Base-by-base conservation (phyloP, 35 echinoderm and acorn worm genomes). In the Anneissia japonica region DNA sequence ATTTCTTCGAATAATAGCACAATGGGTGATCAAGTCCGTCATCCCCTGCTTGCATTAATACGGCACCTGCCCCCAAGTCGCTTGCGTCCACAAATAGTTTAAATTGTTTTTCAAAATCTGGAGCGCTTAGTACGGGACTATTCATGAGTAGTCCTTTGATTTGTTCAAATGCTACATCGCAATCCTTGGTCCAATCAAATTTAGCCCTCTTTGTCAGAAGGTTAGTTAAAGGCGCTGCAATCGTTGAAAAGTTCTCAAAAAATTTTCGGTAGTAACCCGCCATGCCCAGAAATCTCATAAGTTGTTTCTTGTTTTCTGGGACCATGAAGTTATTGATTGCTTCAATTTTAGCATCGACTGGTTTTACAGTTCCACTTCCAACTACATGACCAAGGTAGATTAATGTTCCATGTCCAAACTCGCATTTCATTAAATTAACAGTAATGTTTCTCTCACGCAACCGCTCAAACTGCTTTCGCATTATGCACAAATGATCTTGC, bases 331-430 rank as follows among this genome's bases (percentile, higher is more conserved):
- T 38, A 21, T 23, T 31, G 30, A 89, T 84, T 5, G 31, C 73
- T 35, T 86, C n/a, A 34, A 92, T 75, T 21, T 92, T 92, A 12
- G 84, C 90, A 23, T 38, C 28, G 19, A 46, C 21, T 9, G 87
- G 92, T 35, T 33, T 23, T 6, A 89, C 91, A 16, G 73, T 28
- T 37, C 91, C 87, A 28, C 75, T 46, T 41, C 83, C 87, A 28
- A 90, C 83, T 5, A 90, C 85, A 86, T 90, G 83, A 46, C 84
- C 92, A 13, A 83, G 79, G 56, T 86, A 93, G 29, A 36, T 43
- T 23, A 93, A 87, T 19, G 55, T 78, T 0, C 80, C 89, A 31
- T 91, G 72, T 12, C 37, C 39, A 81, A 85, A 88, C 29, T 91
- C 80, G 39, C 84, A 84, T 55, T 88, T 91, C 11, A 55, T 36